Conservation (phyloP, 2,797 vertebrate species). For the Tragelaphus oryx region DNA sequence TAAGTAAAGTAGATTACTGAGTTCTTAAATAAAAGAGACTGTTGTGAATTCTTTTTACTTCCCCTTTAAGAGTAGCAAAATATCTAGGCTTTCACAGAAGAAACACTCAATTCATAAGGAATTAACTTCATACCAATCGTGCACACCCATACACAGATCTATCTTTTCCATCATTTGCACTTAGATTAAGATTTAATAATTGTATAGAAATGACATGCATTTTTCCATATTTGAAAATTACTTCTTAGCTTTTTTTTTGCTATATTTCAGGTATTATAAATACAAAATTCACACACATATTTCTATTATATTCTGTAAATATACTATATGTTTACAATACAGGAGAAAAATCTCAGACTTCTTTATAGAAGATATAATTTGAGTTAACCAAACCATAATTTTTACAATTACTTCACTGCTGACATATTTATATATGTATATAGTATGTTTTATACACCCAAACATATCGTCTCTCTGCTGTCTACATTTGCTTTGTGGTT, state of each 20-base stretch:
- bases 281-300: not conserved
- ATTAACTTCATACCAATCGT: not conserved
- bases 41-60: not conserved
- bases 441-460: not conserved
- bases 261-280: not conserved
- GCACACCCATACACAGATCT: not conserved
- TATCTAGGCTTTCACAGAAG: not conserved
- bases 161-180: not conserved
- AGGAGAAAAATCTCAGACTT: not conserved
- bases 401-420: not conserved
- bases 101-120: not conserved
- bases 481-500: not conserved
- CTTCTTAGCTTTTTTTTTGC: not conserved
- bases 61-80: not conserved
- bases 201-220: not conserved
- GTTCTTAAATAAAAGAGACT: not conserved
- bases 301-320: not conserved
- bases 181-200: not conserved
- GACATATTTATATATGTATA: not conserved
- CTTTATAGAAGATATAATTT: not conserved
- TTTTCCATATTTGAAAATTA: not conserved
- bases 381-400: not conserved
- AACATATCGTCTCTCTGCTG: not conserved
- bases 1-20: conserved; percentile 23
- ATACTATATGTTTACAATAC: not conserved